Evolutionary conservation across 2,113 vertebrate species (phyloP).

Genomic region (Chlorodrepanis virens): DNA sequence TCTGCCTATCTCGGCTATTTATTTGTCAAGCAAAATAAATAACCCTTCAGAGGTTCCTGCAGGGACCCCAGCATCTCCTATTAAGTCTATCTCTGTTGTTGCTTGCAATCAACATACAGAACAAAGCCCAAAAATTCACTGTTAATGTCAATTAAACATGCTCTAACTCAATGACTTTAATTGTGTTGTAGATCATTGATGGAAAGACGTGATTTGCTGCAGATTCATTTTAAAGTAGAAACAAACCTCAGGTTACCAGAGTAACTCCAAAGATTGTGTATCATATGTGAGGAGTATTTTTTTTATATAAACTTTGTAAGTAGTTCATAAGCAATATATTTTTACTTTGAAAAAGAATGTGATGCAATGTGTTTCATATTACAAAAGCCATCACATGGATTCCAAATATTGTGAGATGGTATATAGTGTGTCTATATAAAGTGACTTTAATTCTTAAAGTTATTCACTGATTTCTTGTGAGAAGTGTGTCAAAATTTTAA

Average conservation of each 20-base stretch:
- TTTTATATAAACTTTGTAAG: neutral
- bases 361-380: neutral
- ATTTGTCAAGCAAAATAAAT: neutral
- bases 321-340: neutral
- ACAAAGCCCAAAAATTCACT: neutral
- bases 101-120: neutral
- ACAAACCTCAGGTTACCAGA: neutral
- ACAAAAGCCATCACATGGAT: neutral
- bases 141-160: neutral
- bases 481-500: neutral
- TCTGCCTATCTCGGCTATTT: neutral
- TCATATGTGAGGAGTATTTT: neutral
- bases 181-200: neutral
- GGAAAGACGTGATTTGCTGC: neutral
- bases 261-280: neutral
- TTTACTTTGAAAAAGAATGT: neutral
- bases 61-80: neutral
- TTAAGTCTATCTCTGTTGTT: neutral
- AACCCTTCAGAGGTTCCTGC: neutral
- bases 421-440: neutral
- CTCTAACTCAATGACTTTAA: neutral
- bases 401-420: neutral
- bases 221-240: neutral
- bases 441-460: neutral
- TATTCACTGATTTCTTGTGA: neutral